Conservation (phyloP, 2,888 invertebrate genomes). For the Caradrina clavipalpis region DNA sequence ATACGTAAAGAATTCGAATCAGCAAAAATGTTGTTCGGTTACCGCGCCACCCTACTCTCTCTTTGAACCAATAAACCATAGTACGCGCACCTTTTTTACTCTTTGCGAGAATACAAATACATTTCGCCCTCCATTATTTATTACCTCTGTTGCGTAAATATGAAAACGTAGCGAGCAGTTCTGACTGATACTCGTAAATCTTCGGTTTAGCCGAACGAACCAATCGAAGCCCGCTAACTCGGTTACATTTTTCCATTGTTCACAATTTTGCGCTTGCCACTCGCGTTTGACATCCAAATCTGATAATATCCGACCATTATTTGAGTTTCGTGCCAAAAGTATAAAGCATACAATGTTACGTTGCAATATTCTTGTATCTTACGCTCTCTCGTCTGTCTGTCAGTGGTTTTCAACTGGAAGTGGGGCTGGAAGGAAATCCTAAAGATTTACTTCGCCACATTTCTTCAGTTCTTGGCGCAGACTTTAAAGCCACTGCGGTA, state of each 20-base stretch:
- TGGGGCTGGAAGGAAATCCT: constrained; percentile 39
- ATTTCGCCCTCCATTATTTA: constrained; percentile 61
- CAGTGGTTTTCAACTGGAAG: constrained; percentile 37
- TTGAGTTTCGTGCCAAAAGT: constrained; percentile 58
- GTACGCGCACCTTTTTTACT: constrained; percentile 45
- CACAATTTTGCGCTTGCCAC: constrained; percentile 59
- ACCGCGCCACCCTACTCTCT: constrained; percentile 19
- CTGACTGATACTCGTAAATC: constrained; percentile 63
- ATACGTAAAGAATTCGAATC: constrained; percentile 22
- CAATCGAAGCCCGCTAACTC: constrained; percentile 58
- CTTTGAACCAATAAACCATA: constrained; percentile 49
- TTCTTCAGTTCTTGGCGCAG: constrained; percentile 36
- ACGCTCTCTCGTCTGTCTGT: constrained; percentile 23
- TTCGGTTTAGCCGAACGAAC: constrained; percentile 60
- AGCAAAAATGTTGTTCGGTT: constrained; percentile 22
- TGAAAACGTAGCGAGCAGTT: constrained; percentile 56
- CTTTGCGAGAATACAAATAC: constrained; percentile 52
- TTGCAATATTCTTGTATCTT: constrained; percentile 46
- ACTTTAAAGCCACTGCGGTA: constrained; percentile 31
- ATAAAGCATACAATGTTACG: constrained; percentile 43
- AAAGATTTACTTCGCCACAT: constrained; percentile 45
- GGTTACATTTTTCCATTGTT: constrained; percentile 65
- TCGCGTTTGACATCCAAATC: constrained; percentile 60
- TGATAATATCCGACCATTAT: constrained; percentile 61
- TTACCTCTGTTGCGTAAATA: constrained; percentile 61